Evolutionary conservation across 1,140 invertebrate genomes (phyloP).

Genomic region (Magallana ariakensis): DNA sequence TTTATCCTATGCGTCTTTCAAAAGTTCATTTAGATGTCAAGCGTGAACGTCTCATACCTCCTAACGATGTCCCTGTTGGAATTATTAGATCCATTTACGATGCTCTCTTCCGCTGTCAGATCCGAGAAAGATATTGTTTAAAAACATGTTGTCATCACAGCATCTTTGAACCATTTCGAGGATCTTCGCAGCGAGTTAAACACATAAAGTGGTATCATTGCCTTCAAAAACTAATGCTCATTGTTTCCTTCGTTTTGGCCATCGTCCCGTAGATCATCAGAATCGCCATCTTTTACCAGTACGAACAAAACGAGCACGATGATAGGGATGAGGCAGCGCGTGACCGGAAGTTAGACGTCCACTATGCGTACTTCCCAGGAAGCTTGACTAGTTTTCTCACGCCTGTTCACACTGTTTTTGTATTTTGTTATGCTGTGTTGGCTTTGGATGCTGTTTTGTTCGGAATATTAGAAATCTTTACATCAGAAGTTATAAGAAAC

Average conservation of each 20-base stretch:
- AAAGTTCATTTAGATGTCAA: conserved; percentile 58
- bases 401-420: conserved; percentile 64
- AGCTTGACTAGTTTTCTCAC: conserved; percentile 60
- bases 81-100: conserved; percentile 62
- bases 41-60: conserved; percentile 54
- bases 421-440: conserved; percentile 62
- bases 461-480: conserved; percentile 57
- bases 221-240: conserved; percentile 48
- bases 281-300: conserved; percentile 56
- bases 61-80: conserved; percentile 61
- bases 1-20: conserved; percentile 49
- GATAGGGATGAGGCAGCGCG: conserved; percentile 34
- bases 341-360: conserved; percentile 21
- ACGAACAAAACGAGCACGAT: conserved; percentile 47
- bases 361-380: conserved; percentile 50
- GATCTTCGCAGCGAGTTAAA: not conserved
- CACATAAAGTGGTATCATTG: conserved; percentile 59
- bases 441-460: conserved; percentile 59
- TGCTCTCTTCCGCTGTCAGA: conserved; percentile 63
- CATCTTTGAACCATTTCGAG: conserved; percentile 44
- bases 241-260: conserved; percentile 51
- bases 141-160: conserved; percentile 49
- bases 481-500: conserved; percentile 57
- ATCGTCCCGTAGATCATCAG: conserved; percentile 62
- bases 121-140: conserved; percentile 52